Evolutionary conservation across 1,140 invertebrate species (phyloP), one percentile per base, ranked within the genome.

Genomic region (Harpegnathos saltator): DNA sequence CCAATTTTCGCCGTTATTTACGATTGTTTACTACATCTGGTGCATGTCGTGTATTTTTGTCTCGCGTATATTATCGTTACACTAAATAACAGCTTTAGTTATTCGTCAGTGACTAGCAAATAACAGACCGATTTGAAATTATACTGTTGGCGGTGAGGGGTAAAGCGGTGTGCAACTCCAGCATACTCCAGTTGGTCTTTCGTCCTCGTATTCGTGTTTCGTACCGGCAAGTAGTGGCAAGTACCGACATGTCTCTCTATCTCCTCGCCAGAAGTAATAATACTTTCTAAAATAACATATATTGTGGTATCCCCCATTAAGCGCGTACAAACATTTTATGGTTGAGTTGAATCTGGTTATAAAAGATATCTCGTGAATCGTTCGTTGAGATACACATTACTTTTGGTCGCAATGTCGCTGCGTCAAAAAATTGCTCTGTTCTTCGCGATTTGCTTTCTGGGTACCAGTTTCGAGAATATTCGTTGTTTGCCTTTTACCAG

Each of bases 181-280:
- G 52, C 3, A 5, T 22, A 19, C 54, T 54, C 66, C 48, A 5
- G 22, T 24, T n/a, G 29, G 3, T 33, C 26, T 15, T n/a, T 26
- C 4, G 24, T 65, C 11, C 7, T 9, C 15, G n/a, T 9, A 1
- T 12, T n/a, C 15, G 4, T 2, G 7, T 14, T 11, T 15, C 0
- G 44, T 54, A 22, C 61, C 52, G 50, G 24, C 75, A 38, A 78
- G 50, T n/a, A 44, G 38, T 44, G 38, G 50, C 33, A 44, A 44
- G 5, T 44, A 26, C 19, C 14, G 15, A 22, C 48, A 77, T 78
- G 65, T 56, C 54, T 19, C 5, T 63, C 24, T 63, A 38, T 15
- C 24, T 65, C 17, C 59, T 63, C 11, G 9, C 44, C 1, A 17
- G 65, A 68, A 80, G 75, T 80, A 80, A 80, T 69, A 56, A 1